Conservation (phyloP, 2,113 vertebrate species). For the Antechinus stuartii region DNA sequence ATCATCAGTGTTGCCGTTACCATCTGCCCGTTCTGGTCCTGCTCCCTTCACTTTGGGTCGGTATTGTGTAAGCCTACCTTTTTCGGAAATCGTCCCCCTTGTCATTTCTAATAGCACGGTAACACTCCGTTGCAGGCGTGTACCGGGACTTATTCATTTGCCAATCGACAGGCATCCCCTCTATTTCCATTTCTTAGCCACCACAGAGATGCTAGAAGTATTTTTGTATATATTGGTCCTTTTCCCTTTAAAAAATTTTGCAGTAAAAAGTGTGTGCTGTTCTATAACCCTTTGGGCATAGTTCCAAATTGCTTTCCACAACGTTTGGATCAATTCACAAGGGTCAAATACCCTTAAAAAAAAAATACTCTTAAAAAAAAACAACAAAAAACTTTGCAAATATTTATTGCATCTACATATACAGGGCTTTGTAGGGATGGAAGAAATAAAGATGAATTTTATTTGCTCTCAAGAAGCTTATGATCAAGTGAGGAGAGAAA, state of each 20-base stretch:
- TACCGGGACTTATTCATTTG: not conserved
- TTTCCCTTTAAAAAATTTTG: not conserved
- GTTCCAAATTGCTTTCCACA: not conserved
- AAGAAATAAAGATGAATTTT: not conserved
- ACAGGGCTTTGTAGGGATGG: not conserved
- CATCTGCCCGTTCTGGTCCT: not conserved
- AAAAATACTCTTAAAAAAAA: no score
- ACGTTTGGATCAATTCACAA: not conserved
- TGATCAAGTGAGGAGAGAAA: not conserved
- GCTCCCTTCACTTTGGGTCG: not conserved
- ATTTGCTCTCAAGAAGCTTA: no score
- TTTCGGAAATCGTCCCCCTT: no score
- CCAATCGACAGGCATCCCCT: not conserved
- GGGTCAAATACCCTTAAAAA: no score
- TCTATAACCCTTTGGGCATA: not conserved
- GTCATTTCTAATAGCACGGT: no score
- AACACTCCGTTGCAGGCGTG: no score
- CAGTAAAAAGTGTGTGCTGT: no score
- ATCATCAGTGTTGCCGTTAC: not conserved
- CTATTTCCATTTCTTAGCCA: not conserved
- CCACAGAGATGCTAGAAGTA: not conserved
- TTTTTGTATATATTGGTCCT: not conserved
- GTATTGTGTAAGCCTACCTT: no score
- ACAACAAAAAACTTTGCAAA: not conserved
- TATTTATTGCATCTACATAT: not conserved